These are phyloP conservation scores for Brachypterus glaber DNA, from an alignment of 2,888 invertebrate genomes.

Conservation along the genomic window DNA sequence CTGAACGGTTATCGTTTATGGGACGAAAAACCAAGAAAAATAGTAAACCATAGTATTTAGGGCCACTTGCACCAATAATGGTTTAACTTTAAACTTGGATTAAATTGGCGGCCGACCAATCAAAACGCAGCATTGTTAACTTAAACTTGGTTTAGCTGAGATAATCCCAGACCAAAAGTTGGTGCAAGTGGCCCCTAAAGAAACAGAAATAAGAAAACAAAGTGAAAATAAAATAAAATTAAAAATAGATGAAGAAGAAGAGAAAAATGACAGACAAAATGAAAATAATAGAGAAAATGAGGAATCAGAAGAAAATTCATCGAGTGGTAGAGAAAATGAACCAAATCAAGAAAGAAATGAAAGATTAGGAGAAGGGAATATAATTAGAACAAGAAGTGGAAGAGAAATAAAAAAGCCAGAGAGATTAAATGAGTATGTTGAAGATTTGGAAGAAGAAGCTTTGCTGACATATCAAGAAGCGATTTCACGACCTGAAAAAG, in stretches of 20 bases:
- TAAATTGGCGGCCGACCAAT: no score
- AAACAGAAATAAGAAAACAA: constrained; percentile 4
- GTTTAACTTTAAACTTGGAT: no score
- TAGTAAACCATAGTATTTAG: constrained; percentile 12
- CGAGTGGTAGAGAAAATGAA: no score
- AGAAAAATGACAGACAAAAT: neutral
- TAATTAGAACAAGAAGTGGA: constrained; percentile 1
- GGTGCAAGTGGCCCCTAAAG: constrained; percentile 16
- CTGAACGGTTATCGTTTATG: neutral
- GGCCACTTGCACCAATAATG: no score
- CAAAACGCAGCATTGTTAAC: no score
- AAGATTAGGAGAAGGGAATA: constrained; percentile 7
- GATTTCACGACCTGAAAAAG: no score
- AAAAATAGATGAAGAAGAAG: constrained; percentile 2
- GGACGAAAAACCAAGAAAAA: constrained; percentile 5
- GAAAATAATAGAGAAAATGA: constrained; percentile 2
- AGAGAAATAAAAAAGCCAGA: no score
- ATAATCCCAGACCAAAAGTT: no score
- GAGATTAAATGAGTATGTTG: no score
- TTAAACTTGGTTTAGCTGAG: no score
- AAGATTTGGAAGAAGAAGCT: constrained; percentile 10
- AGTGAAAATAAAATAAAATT: neutral
- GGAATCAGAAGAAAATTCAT: no score
- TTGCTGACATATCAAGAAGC: no score
- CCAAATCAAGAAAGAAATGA: neutral